Base-by-base conservation (phyloP, 2,888 invertebrate species). In the Cantharis flavilabris region DNA sequence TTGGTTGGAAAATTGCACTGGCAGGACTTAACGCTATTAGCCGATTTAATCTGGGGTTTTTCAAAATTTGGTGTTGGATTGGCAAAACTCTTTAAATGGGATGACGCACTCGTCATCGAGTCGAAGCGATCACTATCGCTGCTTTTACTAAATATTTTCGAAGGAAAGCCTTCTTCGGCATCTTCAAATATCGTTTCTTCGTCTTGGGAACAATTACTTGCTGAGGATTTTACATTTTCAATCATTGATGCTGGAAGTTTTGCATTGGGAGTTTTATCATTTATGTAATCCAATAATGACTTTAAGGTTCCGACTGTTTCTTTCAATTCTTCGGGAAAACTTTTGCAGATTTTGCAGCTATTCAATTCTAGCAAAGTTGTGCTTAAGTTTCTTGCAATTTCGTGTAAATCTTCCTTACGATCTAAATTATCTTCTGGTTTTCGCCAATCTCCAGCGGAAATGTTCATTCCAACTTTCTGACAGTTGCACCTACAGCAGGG, bases 371-470 rank as follows among this genome's bases (percentile, higher is more conserved):
- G 82, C 11, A 87, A 76, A 0, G 85, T 85, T 79, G 83, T 83
- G 70, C 86, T 86, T 26, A 87, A 79, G 73, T 85, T 84, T 75
- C 86, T 81, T 4, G 87, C 86, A 62, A 87, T 86, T 14, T 80
- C 80, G 28, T 83, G 80, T 13, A 86, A 77, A 62, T 81, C 82
- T 28, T 71, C 49, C n/a, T 49, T 5, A 0, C 7, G 2, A 1
- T 49, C n/a, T 0, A n/a, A n/a, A 49, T 30, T 10, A 30, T 30
- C 10, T 2, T 3, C 7, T 9, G 1, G 26, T 26, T 26, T 30
- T 30, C 3, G 28, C 9, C 28, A 30, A 30, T 30, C 10, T 2
- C 10, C 28, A 11, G 10, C 28, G 2, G 28, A 11, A 9, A 10
- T 30, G 3, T 30, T 30, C 10, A 2, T 30, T 10, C 4, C 26